Percentiles rank a stretch among this genome's conserved stretches.
These are phyloP conservation scores for Keiferia lycopersicella DNA, from an alignment of 2,888 invertebrate species.

Conservation along the genomic window DNA sequence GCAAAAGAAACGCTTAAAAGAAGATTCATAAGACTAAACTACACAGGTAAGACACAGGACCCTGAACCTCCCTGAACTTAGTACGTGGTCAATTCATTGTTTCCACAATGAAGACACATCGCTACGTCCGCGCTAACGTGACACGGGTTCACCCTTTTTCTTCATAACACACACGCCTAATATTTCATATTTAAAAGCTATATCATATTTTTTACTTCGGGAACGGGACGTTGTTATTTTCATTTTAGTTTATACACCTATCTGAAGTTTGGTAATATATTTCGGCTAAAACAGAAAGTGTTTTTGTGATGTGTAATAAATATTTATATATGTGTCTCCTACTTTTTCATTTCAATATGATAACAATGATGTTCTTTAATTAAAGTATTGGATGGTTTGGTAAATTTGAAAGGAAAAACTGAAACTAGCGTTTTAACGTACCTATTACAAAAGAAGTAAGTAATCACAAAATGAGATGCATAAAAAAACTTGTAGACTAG, in stretches of 20 bases:
- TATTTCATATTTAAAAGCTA: conserved; percentile 77
- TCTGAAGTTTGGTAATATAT: conserved; percentile 4
- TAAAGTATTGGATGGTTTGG: too few species aligned
- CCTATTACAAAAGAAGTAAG: too few species aligned
- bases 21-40: too few species aligned
- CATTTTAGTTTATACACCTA: conserved; percentile 10
- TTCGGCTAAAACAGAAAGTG: background rate
- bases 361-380: too few species aligned
- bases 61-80: background rate
- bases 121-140: conserved; percentile 51
- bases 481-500: too few species aligned
- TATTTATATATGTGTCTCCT: background rate
- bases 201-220: conserved; percentile 66
- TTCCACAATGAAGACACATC: conserved; percentile 67
- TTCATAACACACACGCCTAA: conserved; percentile 67
- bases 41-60: background rate
- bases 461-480: too few species aligned
- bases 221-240: conserved; percentile 20
- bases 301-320: background rate
- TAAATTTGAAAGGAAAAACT: too few species aligned
- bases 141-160: conserved; percentile 73
- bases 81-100: conserved; percentile 64
- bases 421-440: too few species aligned
- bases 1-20: too few species aligned
- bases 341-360: too few species aligned